phyloP scores from a whole-genome alignment of 2,113 vertebrate genomes.

The Chamaea fasciata region DNA sequence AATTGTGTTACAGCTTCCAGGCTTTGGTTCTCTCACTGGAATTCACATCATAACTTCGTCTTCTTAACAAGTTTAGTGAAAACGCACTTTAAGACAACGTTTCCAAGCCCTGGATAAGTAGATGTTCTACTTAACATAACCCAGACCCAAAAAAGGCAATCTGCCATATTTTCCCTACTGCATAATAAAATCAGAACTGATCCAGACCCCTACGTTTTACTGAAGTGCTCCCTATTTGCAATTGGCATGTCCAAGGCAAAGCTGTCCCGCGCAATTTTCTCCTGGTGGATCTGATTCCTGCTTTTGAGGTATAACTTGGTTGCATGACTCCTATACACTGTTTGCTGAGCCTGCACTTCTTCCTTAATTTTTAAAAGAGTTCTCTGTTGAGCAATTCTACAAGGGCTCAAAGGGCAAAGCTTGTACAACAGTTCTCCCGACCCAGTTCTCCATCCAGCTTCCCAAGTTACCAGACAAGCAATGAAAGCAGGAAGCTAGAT shows the following conservation, averaged over 20 bases:
- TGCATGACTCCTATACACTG: background rate
- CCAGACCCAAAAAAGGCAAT: background rate
- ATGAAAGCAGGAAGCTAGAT: background rate
- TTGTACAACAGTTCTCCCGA: background rate
- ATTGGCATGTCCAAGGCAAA: background rate
- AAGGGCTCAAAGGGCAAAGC: background rate
- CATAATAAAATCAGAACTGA: background rate
- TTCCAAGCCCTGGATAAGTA: background rate
- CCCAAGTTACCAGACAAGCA: background rate
- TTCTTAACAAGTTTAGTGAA: background rate
- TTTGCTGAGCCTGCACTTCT: background rate
- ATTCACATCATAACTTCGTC: background rate
- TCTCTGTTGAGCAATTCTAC: background rate
- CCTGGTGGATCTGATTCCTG: background rate
- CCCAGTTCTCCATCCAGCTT: background rate
- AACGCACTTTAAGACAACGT: background rate
- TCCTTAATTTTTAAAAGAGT: background rate
- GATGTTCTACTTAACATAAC: background rate
- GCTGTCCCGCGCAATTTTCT: background rate
- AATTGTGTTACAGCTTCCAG: background rate
- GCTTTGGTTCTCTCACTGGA: background rate
- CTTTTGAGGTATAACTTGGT: background rate
- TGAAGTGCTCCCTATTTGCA: background rate
- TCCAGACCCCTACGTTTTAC: background rate
- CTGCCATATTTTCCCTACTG: background rate